Base-by-base conservation (phyloP, 2,797 vertebrate species). In the Atherinosoma microstoma region DNA sequence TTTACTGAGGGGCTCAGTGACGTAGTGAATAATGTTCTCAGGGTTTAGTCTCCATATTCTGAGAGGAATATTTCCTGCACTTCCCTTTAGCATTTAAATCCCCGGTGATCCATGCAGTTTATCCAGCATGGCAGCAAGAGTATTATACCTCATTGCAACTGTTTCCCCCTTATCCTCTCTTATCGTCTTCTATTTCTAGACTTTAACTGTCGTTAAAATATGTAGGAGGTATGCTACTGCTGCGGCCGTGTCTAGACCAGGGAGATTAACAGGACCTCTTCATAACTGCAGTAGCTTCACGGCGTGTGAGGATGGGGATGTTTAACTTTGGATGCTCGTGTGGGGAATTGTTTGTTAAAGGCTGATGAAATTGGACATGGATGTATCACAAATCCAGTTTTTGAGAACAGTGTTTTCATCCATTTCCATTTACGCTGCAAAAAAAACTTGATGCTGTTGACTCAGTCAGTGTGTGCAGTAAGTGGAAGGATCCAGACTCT, bases 121-220 rank as follows among this genome's bases (percentile, higher is more conserved):
- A 51, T 59, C 18, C 64, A 69, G 49, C 1, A 1, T 13, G 22
- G 54, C 54, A 49, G 42, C 0, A 4, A 49, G 47, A 10, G 7
- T 40, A 35, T 71, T 30, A 29, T 9, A 60, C n/a, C 40, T 64
- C 36, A 2, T 54, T 56, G 49, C 49, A 75, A 56, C 63, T 67
- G 67, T 67, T 67, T 59, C 47, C 7, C 10, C 34, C 57, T 65
- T 58, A 62, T 66, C 70, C 58, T 62, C 30, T 57, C 18, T 76
- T 58, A 75, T 61, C 27, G 27, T 42, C 10, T 10, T 58, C 58
- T 75, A 38, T 74, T 61, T 73, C n/a, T 20, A 20, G 61, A 54
- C 42, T 49, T 66, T 66, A 68, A 27, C 35, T 6, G 18, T 65
- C n/a, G 61, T 61, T 64, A 40, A 78, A 70, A 67, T 18, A 18